Evolutionary conservation across 2,797 vertebrate species (phyloP).

Genomic region (Antrozous pallidus): DNA sequence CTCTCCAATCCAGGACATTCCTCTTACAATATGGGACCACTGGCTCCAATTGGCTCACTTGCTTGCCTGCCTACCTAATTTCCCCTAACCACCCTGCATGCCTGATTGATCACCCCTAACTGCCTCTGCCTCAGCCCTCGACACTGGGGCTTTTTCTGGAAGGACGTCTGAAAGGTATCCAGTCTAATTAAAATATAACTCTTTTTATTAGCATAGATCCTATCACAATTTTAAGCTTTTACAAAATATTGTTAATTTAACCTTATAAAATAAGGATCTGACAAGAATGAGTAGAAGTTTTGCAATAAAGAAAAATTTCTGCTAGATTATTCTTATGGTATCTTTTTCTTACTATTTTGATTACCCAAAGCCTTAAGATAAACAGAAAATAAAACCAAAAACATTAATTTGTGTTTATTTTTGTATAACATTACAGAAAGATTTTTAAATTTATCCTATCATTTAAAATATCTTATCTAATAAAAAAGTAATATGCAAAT

Average conservation of each 20-base stretch:
- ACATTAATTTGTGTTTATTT: background rate
- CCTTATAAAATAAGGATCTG: background rate
- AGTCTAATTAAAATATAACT: too few relatives aligned
- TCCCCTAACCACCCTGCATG: too few relatives aligned
- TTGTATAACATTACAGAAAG: background rate
- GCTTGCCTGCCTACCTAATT: too few relatives aligned
- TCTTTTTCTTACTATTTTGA: background rate
- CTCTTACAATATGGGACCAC: too few relatives aligned
- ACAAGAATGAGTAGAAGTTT: background rate
- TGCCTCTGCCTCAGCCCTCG: too few relatives aligned
- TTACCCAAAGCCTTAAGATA: background rate
- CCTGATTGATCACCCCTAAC: too few relatives aligned
- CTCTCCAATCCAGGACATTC: too few relatives aligned
- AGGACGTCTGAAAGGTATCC: too few relatives aligned
- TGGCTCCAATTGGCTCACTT: too few relatives aligned
- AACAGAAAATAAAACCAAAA: background rate
- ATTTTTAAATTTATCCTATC: background rate
- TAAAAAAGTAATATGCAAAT: too few relatives aligned
- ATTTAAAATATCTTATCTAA: background rate
- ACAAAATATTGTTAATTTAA: background rate
- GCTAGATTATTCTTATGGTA: background rate
- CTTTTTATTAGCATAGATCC: background rate
- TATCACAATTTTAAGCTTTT: background rate
- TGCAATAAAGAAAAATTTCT: background rate
- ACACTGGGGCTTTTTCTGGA: too few relatives aligned